Percentiles rank a stretch among this genome's conserved stretches.
These are phyloP conservation scores for Notolabrus celidotus DNA, from an alignment of 2,797 vertebrate species.

Conservation along the genomic window DNA sequence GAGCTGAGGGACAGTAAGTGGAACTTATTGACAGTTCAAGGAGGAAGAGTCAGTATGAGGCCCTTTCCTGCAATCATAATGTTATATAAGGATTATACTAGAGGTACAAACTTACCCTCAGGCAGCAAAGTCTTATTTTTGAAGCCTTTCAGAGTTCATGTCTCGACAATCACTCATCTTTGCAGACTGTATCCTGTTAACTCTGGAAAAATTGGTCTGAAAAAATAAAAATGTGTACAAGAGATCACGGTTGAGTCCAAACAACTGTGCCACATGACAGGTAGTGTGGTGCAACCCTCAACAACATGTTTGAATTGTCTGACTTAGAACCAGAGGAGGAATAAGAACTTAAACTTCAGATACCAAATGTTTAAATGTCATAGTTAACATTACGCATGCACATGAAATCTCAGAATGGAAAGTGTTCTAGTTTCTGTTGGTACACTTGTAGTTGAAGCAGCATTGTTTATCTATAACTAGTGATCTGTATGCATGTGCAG, in stretches of 20 bases:
- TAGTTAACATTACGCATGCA: too few species aligned
- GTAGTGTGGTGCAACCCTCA: too few species aligned
- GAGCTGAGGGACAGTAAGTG: conserved; percentile 4
- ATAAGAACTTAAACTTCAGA: too few species aligned
- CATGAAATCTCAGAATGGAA: too few species aligned
- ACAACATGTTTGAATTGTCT: too few species aligned
- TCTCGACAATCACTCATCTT: background rate
- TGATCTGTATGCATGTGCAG: too few species aligned
- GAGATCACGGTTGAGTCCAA: background rate
- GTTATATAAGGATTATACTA: background rate
- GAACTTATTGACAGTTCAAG: conserved; percentile 25
- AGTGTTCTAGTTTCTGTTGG: too few species aligned
- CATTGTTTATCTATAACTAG: too few species aligned
- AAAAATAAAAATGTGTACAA: background rate
- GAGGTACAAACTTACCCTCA: background rate
- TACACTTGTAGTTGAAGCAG: too few species aligned
- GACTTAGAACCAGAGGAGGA: too few species aligned
- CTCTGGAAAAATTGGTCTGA: background rate
- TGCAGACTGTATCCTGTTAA: background rate
- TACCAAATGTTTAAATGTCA: too few species aligned
- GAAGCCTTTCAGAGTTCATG: background rate
- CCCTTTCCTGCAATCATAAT: background rate
- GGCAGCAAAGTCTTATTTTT: background rate
- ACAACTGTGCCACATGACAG: too few species aligned
- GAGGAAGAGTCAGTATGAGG: background rate